These are phyloP conservation scores for Heteronetta atricapilla DNA, from an alignment of 2,113 vertebrate genomes.

Conservation along the genomic window DNA sequence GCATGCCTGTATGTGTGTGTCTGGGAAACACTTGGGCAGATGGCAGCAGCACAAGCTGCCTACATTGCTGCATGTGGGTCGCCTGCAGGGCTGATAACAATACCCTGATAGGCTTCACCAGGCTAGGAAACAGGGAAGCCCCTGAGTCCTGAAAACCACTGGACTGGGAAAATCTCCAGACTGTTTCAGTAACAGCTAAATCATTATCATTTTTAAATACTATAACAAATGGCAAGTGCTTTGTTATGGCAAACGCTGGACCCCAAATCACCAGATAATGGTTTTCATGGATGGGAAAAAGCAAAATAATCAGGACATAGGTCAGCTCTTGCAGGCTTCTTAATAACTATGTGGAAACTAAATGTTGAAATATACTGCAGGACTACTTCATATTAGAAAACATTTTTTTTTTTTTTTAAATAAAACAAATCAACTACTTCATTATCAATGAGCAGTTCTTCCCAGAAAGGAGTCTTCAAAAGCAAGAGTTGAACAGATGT, in stretches of 20 bases:
- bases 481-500: not conserved
- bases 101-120: accelerated
- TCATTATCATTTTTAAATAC: not conserved
- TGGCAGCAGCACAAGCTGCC: not conserved
- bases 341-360: not conserved
- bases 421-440: not conserved
- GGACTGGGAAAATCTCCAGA: not conserved
- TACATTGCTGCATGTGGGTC: not conserved
- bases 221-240: not conserved
- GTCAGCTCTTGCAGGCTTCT: not conserved
- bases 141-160: accelerated
- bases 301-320: accelerated
- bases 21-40: not conserved
- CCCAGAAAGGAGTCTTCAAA: not conserved
- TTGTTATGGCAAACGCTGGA: not conserved
- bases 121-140: not conserved
- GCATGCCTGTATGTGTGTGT: accelerated
- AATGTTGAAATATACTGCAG: not conserved
- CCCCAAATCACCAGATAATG: not conserved
- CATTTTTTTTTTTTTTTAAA: not conserved
- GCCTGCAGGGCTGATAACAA: not conserved
- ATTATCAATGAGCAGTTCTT: not conserved
- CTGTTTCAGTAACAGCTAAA: not conserved
- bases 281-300: not conserved
- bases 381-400: not conserved